Evolutionary conservation across 2,113 vertebrate genomes (phyloP), one percentile per base, ranked within the genome.

Genomic region (Cottus gobio): DNA sequence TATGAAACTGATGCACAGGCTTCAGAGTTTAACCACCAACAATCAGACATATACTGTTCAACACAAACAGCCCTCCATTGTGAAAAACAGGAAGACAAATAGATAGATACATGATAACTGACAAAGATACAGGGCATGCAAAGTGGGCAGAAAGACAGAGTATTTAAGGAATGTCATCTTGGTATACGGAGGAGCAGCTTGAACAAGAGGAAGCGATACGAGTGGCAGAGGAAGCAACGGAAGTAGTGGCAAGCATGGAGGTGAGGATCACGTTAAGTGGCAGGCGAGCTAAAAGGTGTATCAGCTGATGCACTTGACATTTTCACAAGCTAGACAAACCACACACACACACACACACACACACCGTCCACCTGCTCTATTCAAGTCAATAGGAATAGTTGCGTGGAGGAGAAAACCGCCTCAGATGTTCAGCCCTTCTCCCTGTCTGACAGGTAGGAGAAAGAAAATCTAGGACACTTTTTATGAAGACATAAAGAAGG

Each of bases 361-460:
- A 80, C 65, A 54, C 6, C 20, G 16, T 84, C 65, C 83, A 87
- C 87, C 82, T 91, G 87, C 84, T 88, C 70, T 44, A 79, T 76
- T 88, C 64, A 84, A 67, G 46, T 71, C 0, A 5, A 82, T 39
- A 65, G 60, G 34, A 78, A 80, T 76, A 10, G 1, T 39, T 70
- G 36, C 16, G 2, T 44, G 68, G 63, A 80, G 67, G 30, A 64
- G 76, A 68, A 67, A 80, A 85, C 48, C 1, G 22, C 26, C 71
- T 77, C 64, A 74, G 72, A 83, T 71, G 52, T 65, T 78, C 73
- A 71, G 76, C 61, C 28, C 34, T 34, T 77, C 48, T 56, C 62
- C 18, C 12, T 69, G 64, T 15, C 46, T 63, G 75, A 63, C 44
- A 65, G 12, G 6, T n/a, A 39, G 34, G 39, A 5, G 1, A 4